phyloP scores from a whole-genome alignment of 2,797 vertebrate genomes.

The Lithobates sylvaticus region DNA sequence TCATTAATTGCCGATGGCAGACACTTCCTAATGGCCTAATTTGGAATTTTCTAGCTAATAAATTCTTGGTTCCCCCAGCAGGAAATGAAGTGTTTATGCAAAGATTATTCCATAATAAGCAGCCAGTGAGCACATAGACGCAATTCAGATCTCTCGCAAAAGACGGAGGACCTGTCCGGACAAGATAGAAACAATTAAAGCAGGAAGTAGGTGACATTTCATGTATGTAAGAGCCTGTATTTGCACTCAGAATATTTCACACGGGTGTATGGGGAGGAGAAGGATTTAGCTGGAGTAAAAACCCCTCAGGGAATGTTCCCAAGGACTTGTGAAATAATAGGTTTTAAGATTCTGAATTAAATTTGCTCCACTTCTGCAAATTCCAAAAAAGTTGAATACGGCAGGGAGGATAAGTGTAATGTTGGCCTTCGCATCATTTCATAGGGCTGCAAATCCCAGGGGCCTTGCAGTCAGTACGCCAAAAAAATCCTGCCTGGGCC shows the following conservation, averaged over 20 bases:
- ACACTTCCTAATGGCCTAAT: constrained; percentile 44
- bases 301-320: neutral
- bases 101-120: constrained; percentile 52
- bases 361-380: constrained; percentile 7
- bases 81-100: constrained; percentile 58
- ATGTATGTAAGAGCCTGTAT: constrained; percentile 12
- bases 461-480: neutral
- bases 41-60: constrained; percentile 38
- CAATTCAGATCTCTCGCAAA: neutral
- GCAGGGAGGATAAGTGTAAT: neutral
- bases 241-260: constrained; percentile 1
- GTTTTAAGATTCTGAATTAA: neutral
- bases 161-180: neutral
- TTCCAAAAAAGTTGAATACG: neutral
- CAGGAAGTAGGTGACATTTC: constrained; percentile 32
- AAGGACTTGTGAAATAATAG: neutral
- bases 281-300: neutral
- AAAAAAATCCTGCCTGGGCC: neutral
- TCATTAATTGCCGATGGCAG: constrained; percentile 43
- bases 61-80: constrained; percentile 48
- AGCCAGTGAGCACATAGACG: neutral
- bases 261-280: neutral
- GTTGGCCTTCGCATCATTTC: neutral
- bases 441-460: neutral
- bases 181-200: constrained; percentile 31